Evolutionary conservation across 1,140 invertebrate species (phyloP), one percentile per base, ranked within the genome.

Genomic region (Eupristina koningsbergeri): DNA sequence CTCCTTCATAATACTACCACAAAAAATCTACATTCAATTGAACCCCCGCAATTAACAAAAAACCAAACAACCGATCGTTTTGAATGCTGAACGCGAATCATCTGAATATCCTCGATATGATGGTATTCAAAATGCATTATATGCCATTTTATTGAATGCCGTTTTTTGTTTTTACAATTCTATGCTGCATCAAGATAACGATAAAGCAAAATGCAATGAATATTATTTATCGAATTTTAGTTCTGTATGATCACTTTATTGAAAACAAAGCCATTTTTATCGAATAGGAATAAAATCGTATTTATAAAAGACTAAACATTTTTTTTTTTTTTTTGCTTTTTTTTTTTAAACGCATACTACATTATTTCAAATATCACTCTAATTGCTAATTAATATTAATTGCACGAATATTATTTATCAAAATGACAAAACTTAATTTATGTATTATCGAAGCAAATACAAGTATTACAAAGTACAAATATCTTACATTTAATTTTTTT

Each of bases 1-100:
- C 17, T 17, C 50, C 19, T 9, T 9, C 13, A 6, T 58, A 58
- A 58, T 22, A 9, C 3, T 22, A 58, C 1, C 3, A 26, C 53
- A 58, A 58, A 13, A 58, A 58, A 13, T 26, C 6, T 9, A 58
- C 26, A 19, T 58, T 58, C 53, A 58, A 58, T 58, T 58, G 3
- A 3, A 58, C 22, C 3, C 9, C 5, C 19, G 6, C 53, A 26
- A 58, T 58, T 58, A 26, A 58, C 26, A 58, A 64, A 77, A 77
- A 61, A 61, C 29, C 31, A 29, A 77, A 77, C 58, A 45, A 45
- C 50, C 75, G 3, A 77, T 77, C 50, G 53, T 63, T 77, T 36
- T 39, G n/a, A n/a, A n/a, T n/a, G 53, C 29, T 34, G 53, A 31
- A 5, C 19, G 22, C 34, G 22, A 61, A 53, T 36, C 47, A 7